Conservation (phyloP, 2,113 vertebrate genomes). For the Pomatorhinus ruficollis region DNA sequence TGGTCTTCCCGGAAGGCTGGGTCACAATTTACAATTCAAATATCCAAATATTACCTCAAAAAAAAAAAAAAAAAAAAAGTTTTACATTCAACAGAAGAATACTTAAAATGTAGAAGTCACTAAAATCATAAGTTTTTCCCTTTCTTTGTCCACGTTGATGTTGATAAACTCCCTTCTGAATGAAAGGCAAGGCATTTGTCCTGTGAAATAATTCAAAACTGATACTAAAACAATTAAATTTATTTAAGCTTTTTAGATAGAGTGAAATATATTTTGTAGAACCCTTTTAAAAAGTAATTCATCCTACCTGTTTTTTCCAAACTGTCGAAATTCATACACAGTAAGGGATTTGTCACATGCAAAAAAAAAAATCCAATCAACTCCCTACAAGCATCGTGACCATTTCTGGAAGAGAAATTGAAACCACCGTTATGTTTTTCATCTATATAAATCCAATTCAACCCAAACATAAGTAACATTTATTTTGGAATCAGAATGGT, state of each 20-base stretch:
- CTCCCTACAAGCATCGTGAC: conserved; percentile 81
- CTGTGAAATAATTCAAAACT: conserved; percentile 62
- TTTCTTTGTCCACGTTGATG: conserved; percentile 74
- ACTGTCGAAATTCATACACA: conserved; percentile 81
- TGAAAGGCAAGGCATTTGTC: conserved; percentile 79
- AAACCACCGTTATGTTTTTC: neutral
- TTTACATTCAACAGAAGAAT: neutral
- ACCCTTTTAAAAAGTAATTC: neutral
- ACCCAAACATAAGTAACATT: neutral
- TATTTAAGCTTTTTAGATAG: neutral
- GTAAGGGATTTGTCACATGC: conserved; percentile 76
- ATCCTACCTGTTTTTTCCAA: conserved; percentile 83
- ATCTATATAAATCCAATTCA: neutral
- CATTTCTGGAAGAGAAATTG: conserved; percentile 73
- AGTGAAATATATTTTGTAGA: neutral
- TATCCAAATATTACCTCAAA: neutral
- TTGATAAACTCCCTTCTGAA: conserved; percentile 74
- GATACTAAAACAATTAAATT: neutral
- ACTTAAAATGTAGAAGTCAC: conserved; percentile 77
- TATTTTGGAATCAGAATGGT: neutral
- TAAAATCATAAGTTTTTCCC: conserved; percentile 69
- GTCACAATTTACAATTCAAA: neutral
- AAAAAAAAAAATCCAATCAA: conserved; percentile 84
- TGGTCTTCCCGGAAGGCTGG: neutral
- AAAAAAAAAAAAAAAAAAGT: neutral